Conservation (phyloP, 2,888 invertebrate species). For the Capitulum mitella region DNA sequence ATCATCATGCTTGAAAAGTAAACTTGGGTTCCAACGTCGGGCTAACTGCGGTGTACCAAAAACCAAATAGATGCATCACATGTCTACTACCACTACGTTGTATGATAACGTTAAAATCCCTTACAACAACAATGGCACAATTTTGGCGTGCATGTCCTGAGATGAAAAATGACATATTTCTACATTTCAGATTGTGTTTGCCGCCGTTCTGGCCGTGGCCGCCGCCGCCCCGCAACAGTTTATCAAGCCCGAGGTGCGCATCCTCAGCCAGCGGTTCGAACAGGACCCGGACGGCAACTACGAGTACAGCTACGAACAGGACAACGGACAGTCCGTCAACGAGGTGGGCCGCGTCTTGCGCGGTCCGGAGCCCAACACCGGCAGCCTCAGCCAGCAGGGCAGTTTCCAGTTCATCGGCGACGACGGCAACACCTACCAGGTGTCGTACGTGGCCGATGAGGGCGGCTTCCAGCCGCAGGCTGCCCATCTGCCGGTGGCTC, state of each 20-base stretch:
- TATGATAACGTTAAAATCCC: too few species aligned
- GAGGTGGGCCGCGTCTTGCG: not conserved
- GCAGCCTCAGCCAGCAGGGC: not conserved
- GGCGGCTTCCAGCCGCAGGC: not conserved
- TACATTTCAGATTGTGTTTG: constrained; percentile 15
- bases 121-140: too few species aligned
- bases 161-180: too few species aligned
- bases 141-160: too few species aligned
- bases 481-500: not conserved
- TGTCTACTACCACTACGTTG: too few species aligned
- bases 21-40: too few species aligned
- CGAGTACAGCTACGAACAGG: constrained; percentile 14
- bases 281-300: constrained; percentile 1
- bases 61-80: too few species aligned
- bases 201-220: constrained; percentile 9
- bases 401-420: not conserved
- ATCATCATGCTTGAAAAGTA: too few species aligned
- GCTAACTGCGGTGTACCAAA: too few species aligned
- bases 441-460: constrained; percentile 12
- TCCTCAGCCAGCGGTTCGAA: not conserved
- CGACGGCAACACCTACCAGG: constrained; percentile 9
- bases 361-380: not conserved
- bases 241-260: not conserved
- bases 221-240: not conserved
- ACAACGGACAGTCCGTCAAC: not conserved